Evolutionary conservation across 2,797 vertebrate genomes (phyloP).

Genomic region (Masticophis lateralis): DNA sequence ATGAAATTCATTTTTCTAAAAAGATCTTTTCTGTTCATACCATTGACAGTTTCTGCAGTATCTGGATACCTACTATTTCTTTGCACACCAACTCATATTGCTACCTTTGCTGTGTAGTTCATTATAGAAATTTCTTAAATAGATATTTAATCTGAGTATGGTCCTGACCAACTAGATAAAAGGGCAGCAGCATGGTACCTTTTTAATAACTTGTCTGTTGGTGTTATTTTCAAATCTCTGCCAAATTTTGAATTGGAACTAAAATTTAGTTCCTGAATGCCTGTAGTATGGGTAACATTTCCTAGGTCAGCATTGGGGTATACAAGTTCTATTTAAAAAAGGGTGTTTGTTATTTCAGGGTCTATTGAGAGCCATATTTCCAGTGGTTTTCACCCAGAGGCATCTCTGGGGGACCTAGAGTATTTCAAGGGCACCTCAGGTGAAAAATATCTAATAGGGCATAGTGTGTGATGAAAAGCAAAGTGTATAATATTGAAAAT

Average conservation of each 20-base stretch:
- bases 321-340: neutral
- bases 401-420: neutral
- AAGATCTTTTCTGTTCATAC: neutral
- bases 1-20: conserved; percentile 27
- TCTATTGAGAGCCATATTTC: neutral
- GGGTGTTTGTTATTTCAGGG: neutral
- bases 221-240: neutral
- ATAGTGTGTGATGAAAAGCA: neutral
- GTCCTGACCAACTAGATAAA: conserved; percentile 7
- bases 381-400: neutral
- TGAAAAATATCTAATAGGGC: neutral
- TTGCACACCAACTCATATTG: neutral
- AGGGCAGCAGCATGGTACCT: neutral
- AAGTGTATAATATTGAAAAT: neutral
- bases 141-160: neutral
- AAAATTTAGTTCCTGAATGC: neutral
- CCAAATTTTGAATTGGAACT: neutral
- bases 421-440: neutral
- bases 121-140: neutral
- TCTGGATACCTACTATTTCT: neutral
- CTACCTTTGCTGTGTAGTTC: neutral
- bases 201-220: neutral
- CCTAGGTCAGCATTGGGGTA: neutral
- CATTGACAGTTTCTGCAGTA: conserved; percentile 14
- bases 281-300: neutral